These are phyloP conservation scores for Lethenteron camtschaticum DNA, from an alignment of 2,113 vertebrate genomes.

Conservation along the genomic window DNA sequence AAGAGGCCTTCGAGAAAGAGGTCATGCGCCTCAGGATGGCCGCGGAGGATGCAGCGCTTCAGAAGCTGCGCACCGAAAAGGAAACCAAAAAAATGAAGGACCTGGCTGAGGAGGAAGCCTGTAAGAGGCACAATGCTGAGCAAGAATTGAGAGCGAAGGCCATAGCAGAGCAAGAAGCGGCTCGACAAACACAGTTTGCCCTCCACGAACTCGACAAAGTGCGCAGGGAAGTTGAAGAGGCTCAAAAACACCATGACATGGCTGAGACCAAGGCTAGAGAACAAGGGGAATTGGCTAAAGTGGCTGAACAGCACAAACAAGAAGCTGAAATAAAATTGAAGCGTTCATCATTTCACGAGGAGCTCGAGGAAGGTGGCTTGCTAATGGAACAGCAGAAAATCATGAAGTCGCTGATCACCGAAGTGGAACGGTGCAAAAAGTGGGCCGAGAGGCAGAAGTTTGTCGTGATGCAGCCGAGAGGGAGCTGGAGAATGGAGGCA, in stretches of 20 bases:
- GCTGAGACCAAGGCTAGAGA: constrained; percentile 52
- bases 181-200: constrained; percentile 59
- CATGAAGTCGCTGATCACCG: constrained; percentile 54
- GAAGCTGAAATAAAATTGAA: constrained; percentile 48
- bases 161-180: constrained; percentile 54
- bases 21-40: not conserved
- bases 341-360: constrained; percentile 50
- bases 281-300: constrained; percentile 52
- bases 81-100: not conserved
- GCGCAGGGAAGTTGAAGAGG: constrained; percentile 26
- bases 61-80: not conserved
- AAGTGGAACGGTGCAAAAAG: constrained; percentile 38
- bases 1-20: not conserved
- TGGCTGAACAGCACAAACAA: constrained; percentile 48
- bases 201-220: constrained; percentile 39
- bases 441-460: constrained; percentile 52
- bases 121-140: not conserved
- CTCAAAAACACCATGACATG: constrained; percentile 50
- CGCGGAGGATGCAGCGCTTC: not conserved
- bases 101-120: not conserved
- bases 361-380: constrained; percentile 60
- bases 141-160: constrained; percentile 17
- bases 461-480: constrained; percentile 53
- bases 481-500: constrained; percentile 87
- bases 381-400: constrained; percentile 61